These are phyloP conservation scores for Sciurus carolinensis DNA, from an alignment of 2,797 vertebrate species.

Conservation along the genomic window DNA sequence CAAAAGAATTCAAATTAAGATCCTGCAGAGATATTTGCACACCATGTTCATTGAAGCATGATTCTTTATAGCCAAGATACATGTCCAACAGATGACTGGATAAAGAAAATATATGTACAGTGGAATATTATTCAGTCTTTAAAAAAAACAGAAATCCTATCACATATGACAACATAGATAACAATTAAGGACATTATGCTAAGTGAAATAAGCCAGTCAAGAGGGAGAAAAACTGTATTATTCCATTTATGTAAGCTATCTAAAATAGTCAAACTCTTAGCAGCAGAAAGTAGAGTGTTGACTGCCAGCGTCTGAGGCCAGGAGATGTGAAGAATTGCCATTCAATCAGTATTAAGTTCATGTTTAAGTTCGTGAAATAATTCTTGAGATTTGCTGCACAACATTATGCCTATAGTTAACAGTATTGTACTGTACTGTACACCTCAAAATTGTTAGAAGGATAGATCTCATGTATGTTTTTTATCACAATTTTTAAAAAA, in stretches of 20 bases:
- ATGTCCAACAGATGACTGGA: not conserved
- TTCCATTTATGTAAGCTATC: too few relatives aligned
- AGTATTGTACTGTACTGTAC: not conserved
- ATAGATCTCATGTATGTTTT: not conserved
- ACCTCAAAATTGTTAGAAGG: not conserved
- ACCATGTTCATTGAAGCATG: not conserved
- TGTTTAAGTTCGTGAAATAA: not conserved
- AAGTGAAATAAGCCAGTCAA: not conserved
- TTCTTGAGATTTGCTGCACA: not conserved
- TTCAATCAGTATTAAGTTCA: not conserved
- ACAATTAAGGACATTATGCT: not conserved
- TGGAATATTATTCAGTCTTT: not conserved
- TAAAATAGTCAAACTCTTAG: not conserved
- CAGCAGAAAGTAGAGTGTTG: not conserved
- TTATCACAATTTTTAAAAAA: not conserved
- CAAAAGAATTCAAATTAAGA: not conserved
- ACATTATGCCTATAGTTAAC: not conserved
- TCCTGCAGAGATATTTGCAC: not conserved
- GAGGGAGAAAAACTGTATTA: not conserved
- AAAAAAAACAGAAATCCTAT: not conserved
- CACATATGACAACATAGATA: too few relatives aligned
- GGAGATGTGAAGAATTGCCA: not conserved
- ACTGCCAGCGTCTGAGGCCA: not conserved
- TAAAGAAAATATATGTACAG: not conserved
- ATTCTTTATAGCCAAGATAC: not conserved